phyloP scores from a whole-genome alignment of 2,113 vertebrate species.

The Herpailurus yagouaroundi region DNA sequence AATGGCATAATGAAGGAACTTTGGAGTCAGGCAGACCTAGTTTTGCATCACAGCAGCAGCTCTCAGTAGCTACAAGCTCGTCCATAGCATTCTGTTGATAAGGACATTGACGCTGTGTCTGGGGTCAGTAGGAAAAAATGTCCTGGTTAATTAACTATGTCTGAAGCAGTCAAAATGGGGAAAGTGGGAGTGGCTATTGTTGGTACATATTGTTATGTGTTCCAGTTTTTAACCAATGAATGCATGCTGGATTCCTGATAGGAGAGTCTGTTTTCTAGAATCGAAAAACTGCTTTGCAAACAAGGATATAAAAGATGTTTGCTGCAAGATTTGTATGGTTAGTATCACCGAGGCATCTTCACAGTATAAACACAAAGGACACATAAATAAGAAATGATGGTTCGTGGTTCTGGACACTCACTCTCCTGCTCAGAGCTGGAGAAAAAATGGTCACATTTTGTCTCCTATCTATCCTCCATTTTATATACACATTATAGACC shows the following conservation, averaged over 20 bases:
- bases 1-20: not conserved
- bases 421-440: not conserved
- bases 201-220: not conserved
- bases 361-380: not conserved
- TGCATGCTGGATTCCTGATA: not conserved
- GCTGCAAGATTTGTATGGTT: not conserved
- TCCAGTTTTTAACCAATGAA: not conserved
- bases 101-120: not conserved
- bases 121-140: not conserved
- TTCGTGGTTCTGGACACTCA: not conserved
- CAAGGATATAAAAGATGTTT: not conserved
- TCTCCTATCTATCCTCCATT: not conserved
- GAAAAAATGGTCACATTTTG: not conserved
- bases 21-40: not conserved
- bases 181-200: not conserved
- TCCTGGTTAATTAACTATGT: not conserved
- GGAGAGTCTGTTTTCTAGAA: conserved; percentile 18
- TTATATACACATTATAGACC: not conserved
- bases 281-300: conserved; percentile 29
- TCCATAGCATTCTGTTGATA: not conserved
- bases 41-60: not conserved
- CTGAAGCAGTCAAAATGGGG: not conserved
- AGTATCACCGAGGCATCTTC: not conserved
- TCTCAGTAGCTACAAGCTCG: not conserved
- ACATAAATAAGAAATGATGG: not conserved